A percentile compares a stretch with the other conserved stretches of the same genome.
These are phyloP conservation scores for Liodrosophila aerea DNA, from an alignment of 2,888 invertebrate genomes.

Conservation along the genomic window DNA sequence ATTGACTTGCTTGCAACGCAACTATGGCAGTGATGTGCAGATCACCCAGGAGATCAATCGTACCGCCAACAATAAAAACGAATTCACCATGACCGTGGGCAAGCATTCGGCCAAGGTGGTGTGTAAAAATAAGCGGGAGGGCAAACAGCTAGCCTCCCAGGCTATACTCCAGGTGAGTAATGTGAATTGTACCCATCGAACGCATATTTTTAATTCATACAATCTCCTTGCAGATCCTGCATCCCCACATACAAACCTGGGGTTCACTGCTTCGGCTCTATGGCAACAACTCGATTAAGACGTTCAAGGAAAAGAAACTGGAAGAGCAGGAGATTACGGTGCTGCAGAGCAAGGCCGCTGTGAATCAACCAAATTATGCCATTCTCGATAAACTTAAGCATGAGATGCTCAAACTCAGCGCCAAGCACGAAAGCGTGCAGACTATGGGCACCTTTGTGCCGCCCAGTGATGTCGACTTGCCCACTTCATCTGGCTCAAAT, in stretches of 20 bases:
- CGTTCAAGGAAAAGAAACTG: constrained; percentile 94
- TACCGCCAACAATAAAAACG: constrained; percentile 94
- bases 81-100: constrained; percentile 96
- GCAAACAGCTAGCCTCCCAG: constrained; percentile 98
- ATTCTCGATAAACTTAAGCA: constrained; percentile 91
- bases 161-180: constrained; percentile 90
- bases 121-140: constrained; percentile 98
- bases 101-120: constrained; percentile 94
- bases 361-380: constrained; percentile 95
- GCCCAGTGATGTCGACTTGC: constrained; percentile 85
- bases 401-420: constrained; percentile 91
- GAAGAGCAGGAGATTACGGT: constrained; percentile 96
- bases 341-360: constrained; percentile 92
- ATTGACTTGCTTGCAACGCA: constrained; percentile 94
- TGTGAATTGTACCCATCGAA: not conserved
- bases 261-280: constrained; percentile 96
- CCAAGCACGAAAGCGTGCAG: constrained; percentile 85
- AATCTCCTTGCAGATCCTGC: constrained; percentile 87
- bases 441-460: constrained; percentile 87
- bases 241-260: constrained; percentile 97
- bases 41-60: constrained; percentile 94
- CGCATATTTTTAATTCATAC: not conserved
- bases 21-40: constrained; percentile 95
- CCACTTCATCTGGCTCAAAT: constrained; percentile 89
- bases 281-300: constrained; percentile 94